These are phyloP conservation scores for Sebastes minor DNA, from an alignment of 2,797 vertebrate species.

Conservation along the genomic window DNA sequence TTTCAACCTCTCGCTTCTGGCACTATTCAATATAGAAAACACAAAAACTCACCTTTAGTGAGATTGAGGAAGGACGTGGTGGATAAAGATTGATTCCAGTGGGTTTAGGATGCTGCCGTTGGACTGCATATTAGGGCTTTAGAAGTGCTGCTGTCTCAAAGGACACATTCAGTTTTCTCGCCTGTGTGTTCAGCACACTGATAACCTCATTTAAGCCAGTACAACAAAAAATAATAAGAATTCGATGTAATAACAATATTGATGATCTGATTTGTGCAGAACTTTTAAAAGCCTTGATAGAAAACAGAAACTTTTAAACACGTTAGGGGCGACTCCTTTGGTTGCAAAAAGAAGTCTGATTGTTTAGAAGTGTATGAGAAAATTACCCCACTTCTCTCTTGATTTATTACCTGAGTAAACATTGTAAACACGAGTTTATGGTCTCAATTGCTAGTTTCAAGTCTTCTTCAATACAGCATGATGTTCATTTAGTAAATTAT, in stretches of 20 bases:
- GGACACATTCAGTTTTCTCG: background rate
- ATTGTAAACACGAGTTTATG: too few species aligned
- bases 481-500: too few species aligned
- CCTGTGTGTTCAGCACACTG: background rate
- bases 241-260: background rate
- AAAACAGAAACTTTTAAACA: background rate
- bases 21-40: constrained; percentile 24
- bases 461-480: too few species aligned
- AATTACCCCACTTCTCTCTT: too few species aligned
- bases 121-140: background rate
- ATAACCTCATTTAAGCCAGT: background rate
- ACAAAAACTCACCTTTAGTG: constrained; percentile 15
- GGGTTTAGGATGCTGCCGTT: constrained; percentile 12
- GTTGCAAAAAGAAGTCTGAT: too few species aligned
- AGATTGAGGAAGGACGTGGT: constrained; percentile 4
- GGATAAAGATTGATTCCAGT: constrained; percentile 24
- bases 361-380: too few species aligned
- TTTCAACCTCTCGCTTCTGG: constrained; percentile 8
- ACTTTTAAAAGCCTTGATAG: background rate
- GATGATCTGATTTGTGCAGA: background rate
- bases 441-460: too few species aligned
- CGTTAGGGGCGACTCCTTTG: background rate
- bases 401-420: too few species aligned
- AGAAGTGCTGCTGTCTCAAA: background rate
- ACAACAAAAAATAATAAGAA: background rate